Conservation (phyloP, 1,140 invertebrate species). For the Scaptomyza pallida region DNA sequence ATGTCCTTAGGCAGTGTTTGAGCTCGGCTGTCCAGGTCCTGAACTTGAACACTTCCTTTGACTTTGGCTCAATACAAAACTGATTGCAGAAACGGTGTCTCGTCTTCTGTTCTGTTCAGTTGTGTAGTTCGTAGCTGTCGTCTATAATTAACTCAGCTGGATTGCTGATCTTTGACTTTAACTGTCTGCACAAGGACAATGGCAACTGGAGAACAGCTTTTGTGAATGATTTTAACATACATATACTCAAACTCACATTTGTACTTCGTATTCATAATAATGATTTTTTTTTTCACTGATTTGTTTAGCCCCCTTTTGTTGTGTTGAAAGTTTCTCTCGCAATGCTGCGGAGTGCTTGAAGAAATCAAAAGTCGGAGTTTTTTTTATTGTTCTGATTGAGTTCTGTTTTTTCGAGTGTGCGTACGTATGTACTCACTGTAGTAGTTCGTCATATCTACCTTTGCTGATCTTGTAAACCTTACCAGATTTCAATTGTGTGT, state of each 20-base stretch:
- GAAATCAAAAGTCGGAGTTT: constrained; percentile 67
- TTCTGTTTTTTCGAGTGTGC: constrained; percentile 43
- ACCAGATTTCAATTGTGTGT: constrained; percentile 53
- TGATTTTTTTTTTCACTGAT: background rate
- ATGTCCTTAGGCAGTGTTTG: constrained; percentile 45
- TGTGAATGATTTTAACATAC: constrained; percentile 42
- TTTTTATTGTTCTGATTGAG: constrained; percentile 54
- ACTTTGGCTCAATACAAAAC: constrained; percentile 37
- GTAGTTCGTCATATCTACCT: constrained; percentile 49
- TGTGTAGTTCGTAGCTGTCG: constrained; percentile 44
- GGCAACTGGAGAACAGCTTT: constrained; percentile 50
- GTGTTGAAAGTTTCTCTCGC: constrained; percentile 49
- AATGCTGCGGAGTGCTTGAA: constrained; percentile 38
- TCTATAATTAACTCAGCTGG: constrained; percentile 81
- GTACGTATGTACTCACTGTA: constrained; percentile 9
- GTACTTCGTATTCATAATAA: constrained; percentile 2
- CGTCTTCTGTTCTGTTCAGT: background rate
- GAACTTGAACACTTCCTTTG: constrained; percentile 58
- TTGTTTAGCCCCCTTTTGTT: constrained; percentile 5
- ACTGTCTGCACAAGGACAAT: constrained; percentile 77
- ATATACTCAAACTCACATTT: background rate
- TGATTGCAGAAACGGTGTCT: constrained; percentile 18
- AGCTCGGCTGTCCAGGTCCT: constrained; percentile 14
- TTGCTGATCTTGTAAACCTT: constrained; percentile 70
- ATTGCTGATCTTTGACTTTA: constrained; percentile 80